Evolutionary conservation across 2,797 vertebrate species (phyloP), one percentile per base, ranked within the genome.

Genomic region (Bradypodion pumilum): DNA sequence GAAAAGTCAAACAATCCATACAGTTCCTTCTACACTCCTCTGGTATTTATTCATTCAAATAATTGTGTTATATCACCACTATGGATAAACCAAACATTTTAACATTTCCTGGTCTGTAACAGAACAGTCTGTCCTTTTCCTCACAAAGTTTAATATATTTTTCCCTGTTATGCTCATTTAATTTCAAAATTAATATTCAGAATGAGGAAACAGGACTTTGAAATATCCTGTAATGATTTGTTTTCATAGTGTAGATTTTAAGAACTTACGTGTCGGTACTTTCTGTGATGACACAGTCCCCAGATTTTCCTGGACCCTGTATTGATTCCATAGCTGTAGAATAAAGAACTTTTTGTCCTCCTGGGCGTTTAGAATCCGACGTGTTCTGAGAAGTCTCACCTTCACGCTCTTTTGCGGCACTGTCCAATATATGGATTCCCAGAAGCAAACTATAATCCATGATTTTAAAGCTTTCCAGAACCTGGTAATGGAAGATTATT

Each of bases 271-370:
- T 99, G 94, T 98, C 96, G 7, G 97, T 97, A 94, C 96, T 95
- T 62, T 98, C 97, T 12, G 96, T 96, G 87, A 96, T 96, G 82
- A 98, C 79, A 0, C 95, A 96, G 40, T 99, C 98, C 0, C 97
- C 97, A 0, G 97, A 95, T 87, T 97, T 98, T 91, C 98, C 98
- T 73, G 98, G 97, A 81, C 98, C 98, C 92, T 99, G 98, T 95
- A 99, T 99, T 77, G 98, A 99, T 93, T 99, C 98, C 97, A 99
- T 97, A 62, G 98, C 98, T 1, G 98, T 99, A 83, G 98, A 99
- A 94, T 99, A 99, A 62, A 99, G 98, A 89, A 99, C 98, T 85
- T 97, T 97, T 94, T 99, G 98, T 72, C 95, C 96, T 63, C 97
- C 97, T 0, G 96, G 97, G 29, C 97, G 96, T 94, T 96, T 98